These are phyloP conservation scores for Rattus norvegicus DNA, from an alignment of 2,113 vertebrate species.

Conservation along the genomic window DNA sequence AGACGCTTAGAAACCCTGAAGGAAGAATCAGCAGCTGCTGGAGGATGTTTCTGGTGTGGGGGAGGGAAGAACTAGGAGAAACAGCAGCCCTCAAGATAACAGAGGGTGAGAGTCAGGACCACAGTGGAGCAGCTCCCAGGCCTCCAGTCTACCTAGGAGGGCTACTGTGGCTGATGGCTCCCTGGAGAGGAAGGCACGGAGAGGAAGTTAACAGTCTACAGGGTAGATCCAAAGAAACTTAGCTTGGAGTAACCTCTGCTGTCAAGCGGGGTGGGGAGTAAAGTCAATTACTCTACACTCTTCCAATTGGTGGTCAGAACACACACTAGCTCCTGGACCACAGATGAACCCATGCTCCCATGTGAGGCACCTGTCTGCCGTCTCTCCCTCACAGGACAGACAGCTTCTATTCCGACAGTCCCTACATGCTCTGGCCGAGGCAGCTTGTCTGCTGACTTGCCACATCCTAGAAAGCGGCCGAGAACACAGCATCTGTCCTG, in stretches of 20 bases:
- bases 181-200: not conserved
- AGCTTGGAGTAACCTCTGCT: not conserved
- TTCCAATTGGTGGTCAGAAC: too few species aligned
- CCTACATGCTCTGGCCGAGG: not conserved
- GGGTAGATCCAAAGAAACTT: not conserved
- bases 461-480: fast-evolving
- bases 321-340: fast-evolving
- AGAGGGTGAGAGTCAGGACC: fast-evolving
- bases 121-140: fast-evolving
- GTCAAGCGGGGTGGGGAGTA: not conserved
- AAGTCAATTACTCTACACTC: not conserved
- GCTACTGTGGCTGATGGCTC: not conserved
- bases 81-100: not conserved
- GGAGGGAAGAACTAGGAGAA: fast-evolving
- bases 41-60: fast-evolving
- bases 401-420: not conserved
- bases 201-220: not conserved
- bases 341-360: not conserved
- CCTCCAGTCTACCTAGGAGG: not conserved
- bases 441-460: not conserved
- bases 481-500: not conserved
- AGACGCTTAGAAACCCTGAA: fast-evolving
- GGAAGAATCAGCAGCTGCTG: not conserved
- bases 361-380: not conserved
- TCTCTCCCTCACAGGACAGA: not conserved